These are phyloP conservation scores for Octodon degus DNA, from an alignment of 2,113 vertebrate genomes.

Conservation along the genomic window DNA sequence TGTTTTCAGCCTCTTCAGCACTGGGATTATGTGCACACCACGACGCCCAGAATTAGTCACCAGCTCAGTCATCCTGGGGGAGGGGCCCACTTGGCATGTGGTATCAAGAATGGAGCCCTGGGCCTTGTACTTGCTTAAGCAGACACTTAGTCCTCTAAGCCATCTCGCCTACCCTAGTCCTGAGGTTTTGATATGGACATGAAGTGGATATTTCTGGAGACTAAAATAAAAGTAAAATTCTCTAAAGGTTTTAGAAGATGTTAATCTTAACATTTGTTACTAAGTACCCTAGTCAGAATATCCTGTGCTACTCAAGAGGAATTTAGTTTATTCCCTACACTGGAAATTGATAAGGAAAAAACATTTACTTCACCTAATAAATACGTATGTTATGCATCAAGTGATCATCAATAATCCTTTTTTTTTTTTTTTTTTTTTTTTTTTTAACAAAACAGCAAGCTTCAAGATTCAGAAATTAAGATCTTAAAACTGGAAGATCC, in stretches of 20 bases:
- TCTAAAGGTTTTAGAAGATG: neutral
- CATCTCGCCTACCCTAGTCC: neutral
- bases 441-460: neutral
- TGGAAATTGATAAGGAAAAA: neutral
- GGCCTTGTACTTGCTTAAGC: no score
- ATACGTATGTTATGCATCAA: neutral
- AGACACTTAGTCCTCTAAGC: no score
- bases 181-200: neutral
- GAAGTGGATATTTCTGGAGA: slow-evolving; percentile 5
- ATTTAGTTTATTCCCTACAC: neutral
- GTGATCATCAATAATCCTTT: slow-evolving; percentile 28
- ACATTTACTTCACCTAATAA: neutral
- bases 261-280: neutral
- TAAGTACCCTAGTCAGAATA: neutral
- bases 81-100: no score
- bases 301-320: neutral
- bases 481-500: slow-evolving; percentile 36
- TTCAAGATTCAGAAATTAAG: neutral
- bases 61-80: no score
- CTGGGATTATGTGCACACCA: no score
- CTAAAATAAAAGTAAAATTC: neutral
- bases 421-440: no score
- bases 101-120: no score
- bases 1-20: no score
- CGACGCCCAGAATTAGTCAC: no score